A percentile compares a stretch with the other conserved stretches of the same genome.
phyloP scores from a whole-genome alignment of 2,797 vertebrate genomes.

The Alcedo quadribrachys region DNA sequence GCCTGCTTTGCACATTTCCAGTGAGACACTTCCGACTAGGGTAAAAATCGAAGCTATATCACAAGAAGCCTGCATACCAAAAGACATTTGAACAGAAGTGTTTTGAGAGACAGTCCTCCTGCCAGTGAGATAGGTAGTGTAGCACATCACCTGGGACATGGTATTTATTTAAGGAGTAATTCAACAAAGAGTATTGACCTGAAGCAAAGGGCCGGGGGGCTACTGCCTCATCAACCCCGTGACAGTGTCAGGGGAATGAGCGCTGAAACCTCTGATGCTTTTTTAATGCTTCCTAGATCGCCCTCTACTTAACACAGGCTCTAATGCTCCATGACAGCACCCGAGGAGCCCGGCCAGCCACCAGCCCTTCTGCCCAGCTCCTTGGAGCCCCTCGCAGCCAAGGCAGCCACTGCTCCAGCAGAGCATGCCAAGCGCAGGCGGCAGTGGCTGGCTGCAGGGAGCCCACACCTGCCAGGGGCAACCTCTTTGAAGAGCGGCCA shows the following conservation, averaged over 20 bases:
- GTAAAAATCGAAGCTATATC: neutral
- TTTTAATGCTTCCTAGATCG: neutral
- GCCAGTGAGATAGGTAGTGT: neutral
- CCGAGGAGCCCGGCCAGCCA: neutral
- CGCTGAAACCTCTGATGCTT: too few relatives aligned
- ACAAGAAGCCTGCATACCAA: neutral
- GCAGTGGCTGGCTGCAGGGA: neutral
- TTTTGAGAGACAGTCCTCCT: neutral
- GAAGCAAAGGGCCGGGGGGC: neutral
- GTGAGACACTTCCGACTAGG: neutral
- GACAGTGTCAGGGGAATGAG: too few relatives aligned
- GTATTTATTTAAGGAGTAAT: neutral
- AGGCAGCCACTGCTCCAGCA: neutral
- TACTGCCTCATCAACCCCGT: neutral
- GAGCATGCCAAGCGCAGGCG: neutral
- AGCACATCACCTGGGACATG: neutral
- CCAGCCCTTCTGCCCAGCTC: neutral
- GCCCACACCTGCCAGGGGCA: neutral
- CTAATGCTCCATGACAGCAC: neutral
- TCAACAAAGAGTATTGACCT: neutral
- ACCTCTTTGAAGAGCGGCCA: constrained; percentile 27
- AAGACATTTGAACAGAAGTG: neutral
- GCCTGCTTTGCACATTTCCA: neutral
- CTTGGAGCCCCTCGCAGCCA: neutral
- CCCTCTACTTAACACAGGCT: neutral